Base-by-base conservation (phyloP, 2,113 vertebrate genomes). In the Lepus timidus region DNA sequence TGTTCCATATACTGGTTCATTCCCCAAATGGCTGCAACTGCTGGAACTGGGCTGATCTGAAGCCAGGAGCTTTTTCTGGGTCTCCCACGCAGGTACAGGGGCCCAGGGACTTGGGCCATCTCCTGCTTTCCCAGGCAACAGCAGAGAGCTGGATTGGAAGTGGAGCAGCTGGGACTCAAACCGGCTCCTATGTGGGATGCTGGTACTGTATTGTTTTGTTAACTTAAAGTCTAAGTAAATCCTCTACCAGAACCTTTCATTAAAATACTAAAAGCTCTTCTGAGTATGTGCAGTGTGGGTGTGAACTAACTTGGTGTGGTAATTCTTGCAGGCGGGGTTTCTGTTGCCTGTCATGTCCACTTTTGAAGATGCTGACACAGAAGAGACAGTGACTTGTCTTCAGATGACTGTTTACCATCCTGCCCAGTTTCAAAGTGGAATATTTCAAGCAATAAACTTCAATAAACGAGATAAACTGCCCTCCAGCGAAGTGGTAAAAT, bases 351-450 rank as follows among this genome's bases (percentile, higher is more conserved):
- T 1, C 92, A 98, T 98, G 97, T 83, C 67, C 27, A 93, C 29
- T 25, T 98, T 98, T 39, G 98, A 98, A 97, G 98, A 97, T 0
- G 95, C 98, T 0, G 98, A 98, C 78, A 99, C 99, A 0, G 99
- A 99, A 95, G 99, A 99, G 95, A 98, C 98, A 0, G 88, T 98
- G 12, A 98, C 99, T 0, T 99, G 98, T 90, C 98, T 99, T 51
- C 98, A 97, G 89, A 82, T 99, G 87, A 98, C 98, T 7, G 49
- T 99, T 2, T 99, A 99, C 96, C 99, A 99, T 91, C 99, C 99
- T 0, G 97, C 98, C 67, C 99, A 99, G 83, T n/a, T 8, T 0
- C 71, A 74, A 13, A 97, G 86, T 65, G 97, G 89, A 51, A 83
- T 99, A 39, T 99, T 99, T 89, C 85, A 76, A 4, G 91, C 87